phyloP scores from a whole-genome alignment of 2,113 vertebrate species.

The Oophaga pumilio region DNA sequence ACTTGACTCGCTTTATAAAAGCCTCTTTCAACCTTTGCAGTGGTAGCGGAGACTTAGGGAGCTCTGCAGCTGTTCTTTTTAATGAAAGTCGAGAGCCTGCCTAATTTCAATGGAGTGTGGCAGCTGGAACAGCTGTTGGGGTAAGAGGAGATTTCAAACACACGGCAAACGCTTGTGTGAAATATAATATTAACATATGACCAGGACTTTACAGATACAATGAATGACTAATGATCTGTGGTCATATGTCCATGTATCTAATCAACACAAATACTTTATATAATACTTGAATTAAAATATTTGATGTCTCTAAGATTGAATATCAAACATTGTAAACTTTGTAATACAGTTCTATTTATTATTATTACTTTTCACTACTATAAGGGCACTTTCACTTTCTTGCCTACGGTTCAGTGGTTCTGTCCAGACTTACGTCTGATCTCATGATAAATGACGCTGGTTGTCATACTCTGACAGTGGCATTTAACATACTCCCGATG shows the following conservation, averaged over 20 bases:
- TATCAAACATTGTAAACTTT: background rate
- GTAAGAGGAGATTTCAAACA: slow-evolving; percentile 57
- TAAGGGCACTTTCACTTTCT: too few relatives aligned
- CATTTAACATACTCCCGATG: too few relatives aligned
- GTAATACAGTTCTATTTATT: background rate
- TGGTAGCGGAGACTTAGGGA: slow-evolving; percentile 22
- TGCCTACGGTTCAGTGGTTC: too few relatives aligned
- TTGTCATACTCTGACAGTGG: too few relatives aligned
- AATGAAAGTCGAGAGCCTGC: slow-evolving; percentile 56
- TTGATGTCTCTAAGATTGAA: background rate
- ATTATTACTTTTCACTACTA: too few relatives aligned
- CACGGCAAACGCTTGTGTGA: slow-evolving; percentile 53
- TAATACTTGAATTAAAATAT: background rate
- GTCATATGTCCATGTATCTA: background rate
- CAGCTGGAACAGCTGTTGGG: slow-evolving; percentile 56
- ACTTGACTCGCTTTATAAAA: slow-evolving; percentile 54
- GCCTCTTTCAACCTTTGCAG: slow-evolving; percentile 54
- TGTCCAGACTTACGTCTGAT: too few relatives aligned
- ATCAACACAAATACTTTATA: background rate
- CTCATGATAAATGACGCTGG: too few relatives aligned
- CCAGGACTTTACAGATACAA: slow-evolving; percentile 23
- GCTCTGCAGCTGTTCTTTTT: slow-evolving; percentile 57
- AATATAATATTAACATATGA: slow-evolving; percentile 41
- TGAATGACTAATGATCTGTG: slow-evolving; percentile 47
- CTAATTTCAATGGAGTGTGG: slow-evolving; percentile 51